Conservation (phyloP, 2,888 invertebrate species). For the Chaetogeoica ovagalla region DNA sequence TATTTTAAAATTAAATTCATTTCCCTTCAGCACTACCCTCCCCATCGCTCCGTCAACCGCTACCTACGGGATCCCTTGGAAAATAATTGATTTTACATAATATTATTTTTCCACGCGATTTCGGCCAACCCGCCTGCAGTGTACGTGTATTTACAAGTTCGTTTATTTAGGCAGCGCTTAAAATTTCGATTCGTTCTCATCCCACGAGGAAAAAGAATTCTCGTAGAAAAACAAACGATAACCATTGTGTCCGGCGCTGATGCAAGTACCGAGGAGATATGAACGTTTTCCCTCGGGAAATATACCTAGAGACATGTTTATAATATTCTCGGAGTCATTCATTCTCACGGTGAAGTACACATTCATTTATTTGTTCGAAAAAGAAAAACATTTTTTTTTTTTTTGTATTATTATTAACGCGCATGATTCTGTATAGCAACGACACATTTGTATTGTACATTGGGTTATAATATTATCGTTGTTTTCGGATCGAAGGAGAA, state of each 20-base stretch:
- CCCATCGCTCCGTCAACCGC: too few relatives aligned
- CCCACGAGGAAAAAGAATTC: not conserved
- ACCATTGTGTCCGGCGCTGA: constrained; percentile 17
- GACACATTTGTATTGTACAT: not conserved
- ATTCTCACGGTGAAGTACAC: not conserved
- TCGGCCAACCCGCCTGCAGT: not conserved
- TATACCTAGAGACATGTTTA: constrained; percentile 34
- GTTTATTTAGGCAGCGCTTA: constrained; percentile 7
- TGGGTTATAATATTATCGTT: not conserved
- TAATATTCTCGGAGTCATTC: constrained; percentile 11
- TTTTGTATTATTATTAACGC: not conserved
- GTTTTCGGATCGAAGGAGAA: too few relatives aligned
- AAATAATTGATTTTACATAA: not conserved
- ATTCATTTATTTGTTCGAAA: not conserved
- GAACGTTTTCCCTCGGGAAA: constrained; percentile 40
- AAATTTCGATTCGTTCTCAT: constrained; percentile 40
- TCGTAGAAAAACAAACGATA: constrained; percentile 30
- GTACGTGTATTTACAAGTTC: not conserved
- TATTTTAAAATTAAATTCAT: constrained; percentile 2
- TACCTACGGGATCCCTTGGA: too few relatives aligned
- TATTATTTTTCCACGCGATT: not conserved
- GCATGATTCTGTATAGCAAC: not conserved
- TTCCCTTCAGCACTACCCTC: fast-evolving
- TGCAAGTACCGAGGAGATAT: constrained; percentile 23
- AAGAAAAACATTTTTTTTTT: not conserved